phyloP scores from a whole-genome alignment of 2,888 invertebrate species.

The Drosophila picticornis region DNA sequence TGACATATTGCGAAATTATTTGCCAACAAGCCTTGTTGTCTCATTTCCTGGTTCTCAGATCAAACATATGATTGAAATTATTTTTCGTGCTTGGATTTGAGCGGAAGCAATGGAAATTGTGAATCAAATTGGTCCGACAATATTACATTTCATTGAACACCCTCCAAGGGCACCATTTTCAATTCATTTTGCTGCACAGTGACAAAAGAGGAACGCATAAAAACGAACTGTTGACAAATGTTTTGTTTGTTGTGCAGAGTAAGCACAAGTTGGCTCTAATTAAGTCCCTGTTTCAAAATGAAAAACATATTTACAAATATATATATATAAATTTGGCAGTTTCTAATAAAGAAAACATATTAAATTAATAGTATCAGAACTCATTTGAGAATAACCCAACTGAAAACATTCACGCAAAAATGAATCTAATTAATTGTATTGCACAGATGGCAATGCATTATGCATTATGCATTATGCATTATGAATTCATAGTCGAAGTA shows the following conservation, averaged over 20 bases:
- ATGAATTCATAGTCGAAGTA: slow-evolving; percentile 2
- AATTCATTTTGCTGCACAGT: neutral
- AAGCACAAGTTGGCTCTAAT: neutral
- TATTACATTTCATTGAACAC: neutral
- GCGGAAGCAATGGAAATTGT: neutral
- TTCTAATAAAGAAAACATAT: no score
- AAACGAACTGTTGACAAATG: neutral
- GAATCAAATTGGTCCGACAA: neutral
- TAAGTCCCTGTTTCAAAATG: neutral
- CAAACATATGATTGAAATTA: neutral
- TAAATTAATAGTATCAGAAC: neutral
- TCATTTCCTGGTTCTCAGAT: neutral
- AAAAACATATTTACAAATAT: no score
- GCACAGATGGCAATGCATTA: neutral
- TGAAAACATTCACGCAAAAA: neutral
- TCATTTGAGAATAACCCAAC: neutral
- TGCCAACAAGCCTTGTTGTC: neutral
- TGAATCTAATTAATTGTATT: neutral
- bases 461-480: neutral
- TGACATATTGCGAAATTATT: neutral
- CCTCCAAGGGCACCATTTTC: neutral
- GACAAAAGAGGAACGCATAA: neutral
- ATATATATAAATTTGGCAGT: neutral
- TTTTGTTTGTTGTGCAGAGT: neutral
- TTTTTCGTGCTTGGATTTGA: neutral